Percentiles rank a stretch among this genome's conserved stretches.
Conservation (phyloP, 2,888 invertebrate genomes). For the Diogma glabrata region DNA sequence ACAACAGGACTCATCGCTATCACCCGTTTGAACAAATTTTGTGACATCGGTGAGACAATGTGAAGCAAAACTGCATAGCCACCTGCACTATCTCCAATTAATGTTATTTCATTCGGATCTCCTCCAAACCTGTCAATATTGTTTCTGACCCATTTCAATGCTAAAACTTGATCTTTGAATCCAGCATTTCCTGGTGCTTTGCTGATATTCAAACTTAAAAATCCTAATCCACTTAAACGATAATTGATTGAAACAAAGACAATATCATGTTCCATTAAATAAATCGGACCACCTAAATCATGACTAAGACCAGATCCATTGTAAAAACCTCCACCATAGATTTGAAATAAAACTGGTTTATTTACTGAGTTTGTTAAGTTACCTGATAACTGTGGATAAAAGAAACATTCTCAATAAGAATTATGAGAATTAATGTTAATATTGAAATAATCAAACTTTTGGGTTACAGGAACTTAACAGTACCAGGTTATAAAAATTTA, state of each 20-base stretch:
- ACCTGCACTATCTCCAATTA: constrained; percentile 48
- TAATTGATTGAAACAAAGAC: constrained; percentile 55
- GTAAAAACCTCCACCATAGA: constrained; percentile 56
- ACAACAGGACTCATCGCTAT: too few species aligned
- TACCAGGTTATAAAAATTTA: too few species aligned
- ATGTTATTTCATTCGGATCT: constrained; percentile 48
- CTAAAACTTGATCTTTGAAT: constrained; percentile 56
- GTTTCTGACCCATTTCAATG: constrained; percentile 50
- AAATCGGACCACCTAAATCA: constrained; percentile 19
- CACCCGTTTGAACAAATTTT: too few species aligned
- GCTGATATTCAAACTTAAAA: constrained; percentile 49
- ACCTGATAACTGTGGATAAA: too few species aligned
- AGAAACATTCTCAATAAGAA: too few species aligned
- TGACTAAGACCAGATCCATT: constrained; percentile 43
- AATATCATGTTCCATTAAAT: constrained; percentile 45
- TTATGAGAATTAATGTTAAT: too few species aligned
- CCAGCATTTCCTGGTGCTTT: constrained; percentile 57
- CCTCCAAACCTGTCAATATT: constrained; percentile 57
- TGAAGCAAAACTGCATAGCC: constrained; percentile 39
- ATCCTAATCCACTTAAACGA: constrained; percentile 42
- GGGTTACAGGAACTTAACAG: too few species aligned
- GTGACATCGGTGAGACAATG: constrained; percentile 53
- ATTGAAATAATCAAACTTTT: too few species aligned
- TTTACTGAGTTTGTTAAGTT: too few species aligned
- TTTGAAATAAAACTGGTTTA: constrained; percentile 50